phyloP scores from a whole-genome alignment of 2,797 vertebrate species.

The Echiichthys vipera region DNA sequence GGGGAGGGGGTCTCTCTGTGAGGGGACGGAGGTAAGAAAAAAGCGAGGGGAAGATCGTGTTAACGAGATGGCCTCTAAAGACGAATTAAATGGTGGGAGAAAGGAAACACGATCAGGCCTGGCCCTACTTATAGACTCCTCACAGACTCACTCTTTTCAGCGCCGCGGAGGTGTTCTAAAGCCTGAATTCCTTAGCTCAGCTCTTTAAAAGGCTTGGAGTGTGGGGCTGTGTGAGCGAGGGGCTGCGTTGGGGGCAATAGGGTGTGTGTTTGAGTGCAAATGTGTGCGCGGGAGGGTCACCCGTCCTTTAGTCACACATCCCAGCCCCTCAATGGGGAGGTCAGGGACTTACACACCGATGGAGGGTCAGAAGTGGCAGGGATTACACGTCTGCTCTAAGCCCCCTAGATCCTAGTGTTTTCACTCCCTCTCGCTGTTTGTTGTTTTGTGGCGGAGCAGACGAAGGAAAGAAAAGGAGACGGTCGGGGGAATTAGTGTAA shows the following conservation, averaged over 20 bases:
- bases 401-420: slow-evolving; percentile 85
- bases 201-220: slow-evolving; percentile 82
- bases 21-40: slow-evolving; percentile 64
- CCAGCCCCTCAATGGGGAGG: slow-evolving; percentile 80
- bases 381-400: slow-evolving; percentile 88
- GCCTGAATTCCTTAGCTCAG: slow-evolving; percentile 84
- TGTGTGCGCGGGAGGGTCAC: slow-evolving; percentile 76
- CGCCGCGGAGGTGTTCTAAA: slow-evolving; percentile 79
- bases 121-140: slow-evolving; percentile 86
- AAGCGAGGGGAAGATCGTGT: slow-evolving; percentile 85
- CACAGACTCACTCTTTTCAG: slow-evolving; percentile 80
- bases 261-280: slow-evolving; percentile 60
- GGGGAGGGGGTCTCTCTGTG: slow-evolving; percentile 35
- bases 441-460: slow-evolving; percentile 86
- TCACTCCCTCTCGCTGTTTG: slow-evolving; percentile 86
- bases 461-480: slow-evolving; percentile 82
- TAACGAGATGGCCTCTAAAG: slow-evolving; percentile 88
- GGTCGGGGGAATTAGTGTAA: slow-evolving; percentile 88
- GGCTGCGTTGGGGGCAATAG: slow-evolving; percentile 57
- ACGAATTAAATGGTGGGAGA: slow-evolving; percentile 87
- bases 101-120: slow-evolving; percentile 84
- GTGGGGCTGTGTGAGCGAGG: slow-evolving; percentile 73
- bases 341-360: slow-evolving; percentile 86
- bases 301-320: slow-evolving; percentile 84
- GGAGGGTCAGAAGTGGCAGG: slow-evolving; percentile 88